Conservation (phyloP, 2,113 vertebrate genomes). For the Ailurus styani region DNA sequence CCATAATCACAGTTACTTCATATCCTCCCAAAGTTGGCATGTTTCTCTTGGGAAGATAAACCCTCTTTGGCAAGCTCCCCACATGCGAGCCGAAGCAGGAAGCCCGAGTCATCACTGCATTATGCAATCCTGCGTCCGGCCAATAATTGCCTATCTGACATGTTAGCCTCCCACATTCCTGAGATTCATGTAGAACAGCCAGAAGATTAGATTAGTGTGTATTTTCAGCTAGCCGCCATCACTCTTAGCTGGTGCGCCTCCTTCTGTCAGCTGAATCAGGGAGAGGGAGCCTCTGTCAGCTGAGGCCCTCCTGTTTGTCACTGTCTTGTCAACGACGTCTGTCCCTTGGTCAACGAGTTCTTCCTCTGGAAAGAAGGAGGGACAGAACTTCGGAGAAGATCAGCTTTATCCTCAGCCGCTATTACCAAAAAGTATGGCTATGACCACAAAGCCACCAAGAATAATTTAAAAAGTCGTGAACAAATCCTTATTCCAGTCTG, state of each 20-base stretch:
- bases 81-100: constrained; percentile 70
- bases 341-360: too few relatives aligned
- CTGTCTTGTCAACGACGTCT: neutral
- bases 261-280: neutral
- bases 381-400: neutral
- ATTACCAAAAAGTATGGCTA: fast-evolving
- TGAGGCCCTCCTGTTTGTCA: neutral
- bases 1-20: constrained; percentile 73
- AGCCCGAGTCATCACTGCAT: constrained; percentile 64
- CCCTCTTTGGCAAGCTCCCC: constrained; percentile 60
- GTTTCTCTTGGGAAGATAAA: constrained; percentile 70
- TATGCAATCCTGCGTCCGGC: constrained; percentile 70
- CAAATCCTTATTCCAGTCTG: too few relatives aligned
- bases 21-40: constrained; percentile 63
- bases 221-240: constrained; percentile 50
- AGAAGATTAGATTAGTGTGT: constrained; percentile 71
- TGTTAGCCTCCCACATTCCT: constrained; percentile 75
- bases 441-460: neutral
- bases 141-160: constrained; percentile 71
- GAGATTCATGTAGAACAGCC: constrained; percentile 63
- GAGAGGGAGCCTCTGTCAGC: neutral
- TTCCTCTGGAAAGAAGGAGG: neutral
- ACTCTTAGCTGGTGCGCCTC: constrained; percentile 21
- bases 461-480: neutral
- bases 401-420: neutral